Evolutionary conservation across 2,113 vertebrate species (phyloP), one percentile per base, ranked within the genome.

Genomic region (Centropus unirufus): DNA sequence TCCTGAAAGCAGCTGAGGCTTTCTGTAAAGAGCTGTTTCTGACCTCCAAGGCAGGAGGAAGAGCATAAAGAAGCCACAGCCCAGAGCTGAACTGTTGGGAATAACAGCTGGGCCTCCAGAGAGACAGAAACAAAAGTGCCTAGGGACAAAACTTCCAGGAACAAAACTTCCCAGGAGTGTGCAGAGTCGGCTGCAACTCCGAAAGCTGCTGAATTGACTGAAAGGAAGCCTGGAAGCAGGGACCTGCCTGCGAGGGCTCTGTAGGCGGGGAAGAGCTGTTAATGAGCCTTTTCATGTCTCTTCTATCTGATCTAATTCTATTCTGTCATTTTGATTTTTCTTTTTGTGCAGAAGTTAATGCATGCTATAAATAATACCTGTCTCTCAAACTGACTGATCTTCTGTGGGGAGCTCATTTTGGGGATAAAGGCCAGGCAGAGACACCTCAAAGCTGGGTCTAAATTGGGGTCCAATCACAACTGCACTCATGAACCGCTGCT

Each of bases 201-300:
- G 47, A 54, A 86, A 92, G 73, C 22, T 1, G 9, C 75, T 57
- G 63, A 88, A 80, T 34, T 76, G 78, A 36, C 75, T 85, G 79
- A 93, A 92, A 93, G 69, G 42, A 32, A 96, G 73, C 22, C 69
- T 89, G 84, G 90, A 79, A 92, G 64, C 52, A 72, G 68, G 59
- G 83, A 92, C 55, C 42, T 0, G 5, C 95, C 92, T 58, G 61
- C 83, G 52, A 83, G 89, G 95, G 66, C 80, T 90, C 68, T 83
- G 92, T 86, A 78, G 89, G 96, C 2, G 7, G 83, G 59, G 64
- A 57, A 93, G 80, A 95, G 80, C 80, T 97, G 96, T 63, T 97
- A 97, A 97, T 97, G 95, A 97, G 89, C 89, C 86, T 95, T 97
- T 96, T 97, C 90, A 97, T 94, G 95, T 96, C 94, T 92, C 3